Percentiles rank a stretch among this genome's conserved stretches.
phyloP scores from a whole-genome alignment of 2,113 vertebrate genomes.

The Hypocryptadius cinnamomeus region DNA sequence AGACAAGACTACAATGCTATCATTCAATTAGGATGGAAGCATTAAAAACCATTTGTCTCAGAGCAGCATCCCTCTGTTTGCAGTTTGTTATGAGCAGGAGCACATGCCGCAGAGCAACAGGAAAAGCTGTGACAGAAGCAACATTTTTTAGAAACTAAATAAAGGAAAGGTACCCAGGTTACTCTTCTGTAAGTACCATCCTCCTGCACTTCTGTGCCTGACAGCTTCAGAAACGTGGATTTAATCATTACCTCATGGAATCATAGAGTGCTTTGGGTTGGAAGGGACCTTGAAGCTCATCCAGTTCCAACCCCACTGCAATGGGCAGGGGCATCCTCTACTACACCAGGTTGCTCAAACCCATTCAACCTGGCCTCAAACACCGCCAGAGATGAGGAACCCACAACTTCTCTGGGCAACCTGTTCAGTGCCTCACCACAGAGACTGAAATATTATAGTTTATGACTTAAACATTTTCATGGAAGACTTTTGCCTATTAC shows the following conservation, averaged over 20 bases:
- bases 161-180: background rate
- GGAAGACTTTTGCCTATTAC: background rate
- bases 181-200: background rate
- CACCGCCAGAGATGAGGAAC: background rate
- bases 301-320: background rate
- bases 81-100: background rate
- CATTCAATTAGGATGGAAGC: background rate
- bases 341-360: background rate
- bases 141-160: background rate
- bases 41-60: background rate
- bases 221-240: background rate
- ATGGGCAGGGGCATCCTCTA: background rate
- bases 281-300: background rate
- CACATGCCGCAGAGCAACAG: background rate
- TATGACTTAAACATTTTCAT: background rate
- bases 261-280: background rate
- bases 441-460: background rate
- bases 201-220: background rate
- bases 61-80: background rate
- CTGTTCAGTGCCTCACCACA: background rate
- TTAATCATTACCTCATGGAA: background rate
- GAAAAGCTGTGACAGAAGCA: background rate
- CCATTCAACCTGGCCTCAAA: background rate
- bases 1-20: background rate
- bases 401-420: background rate